phyloP scores from a whole-genome alignment of 2,797 vertebrate species.

The Malurus splendens region DNA sequence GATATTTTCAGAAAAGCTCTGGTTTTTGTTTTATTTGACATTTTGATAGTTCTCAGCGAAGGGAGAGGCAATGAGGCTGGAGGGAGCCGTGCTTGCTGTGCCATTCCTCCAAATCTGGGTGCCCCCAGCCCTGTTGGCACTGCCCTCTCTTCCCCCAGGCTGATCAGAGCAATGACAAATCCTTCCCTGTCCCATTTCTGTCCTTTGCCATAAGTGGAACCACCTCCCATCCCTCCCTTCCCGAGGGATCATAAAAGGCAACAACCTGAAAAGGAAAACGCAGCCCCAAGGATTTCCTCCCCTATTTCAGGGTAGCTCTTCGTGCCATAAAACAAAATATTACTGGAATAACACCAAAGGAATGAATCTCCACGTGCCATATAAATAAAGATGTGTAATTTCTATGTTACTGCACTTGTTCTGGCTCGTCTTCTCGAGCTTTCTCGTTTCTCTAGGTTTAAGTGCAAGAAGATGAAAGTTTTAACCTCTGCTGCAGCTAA shows the following conservation, averaged over 20 bases:
- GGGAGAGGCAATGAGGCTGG: not conserved
- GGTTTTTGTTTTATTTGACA: not conserved
- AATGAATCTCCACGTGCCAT: not conserved
- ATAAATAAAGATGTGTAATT: not conserved
- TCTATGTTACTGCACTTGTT: fast-evolving
- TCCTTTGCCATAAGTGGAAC: not conserved
- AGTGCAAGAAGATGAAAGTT: not conserved
- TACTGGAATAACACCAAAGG: not conserved
- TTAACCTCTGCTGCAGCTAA: not conserved
- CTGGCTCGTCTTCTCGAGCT: not conserved
- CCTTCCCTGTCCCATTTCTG: not conserved
- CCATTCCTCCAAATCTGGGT: not conserved
- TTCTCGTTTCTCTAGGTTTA: not conserved
- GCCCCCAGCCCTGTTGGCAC: not conserved
- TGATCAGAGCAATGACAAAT: not conserved
- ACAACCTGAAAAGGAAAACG: not conserved
- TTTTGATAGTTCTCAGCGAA: not conserved
- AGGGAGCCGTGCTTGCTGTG: not conserved
- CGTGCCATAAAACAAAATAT: not conserved
- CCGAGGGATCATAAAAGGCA: not conserved
- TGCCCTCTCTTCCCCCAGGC: not conserved
- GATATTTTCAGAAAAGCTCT: not conserved
- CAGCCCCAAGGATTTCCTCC: not conserved
- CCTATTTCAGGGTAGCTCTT: not conserved
- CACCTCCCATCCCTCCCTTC: not conserved